Evolutionary conservation across 2,888 invertebrate genomes (phyloP), one percentile per base, ranked within the genome.

Genomic region (Drosophila kambysellisi): DNA sequence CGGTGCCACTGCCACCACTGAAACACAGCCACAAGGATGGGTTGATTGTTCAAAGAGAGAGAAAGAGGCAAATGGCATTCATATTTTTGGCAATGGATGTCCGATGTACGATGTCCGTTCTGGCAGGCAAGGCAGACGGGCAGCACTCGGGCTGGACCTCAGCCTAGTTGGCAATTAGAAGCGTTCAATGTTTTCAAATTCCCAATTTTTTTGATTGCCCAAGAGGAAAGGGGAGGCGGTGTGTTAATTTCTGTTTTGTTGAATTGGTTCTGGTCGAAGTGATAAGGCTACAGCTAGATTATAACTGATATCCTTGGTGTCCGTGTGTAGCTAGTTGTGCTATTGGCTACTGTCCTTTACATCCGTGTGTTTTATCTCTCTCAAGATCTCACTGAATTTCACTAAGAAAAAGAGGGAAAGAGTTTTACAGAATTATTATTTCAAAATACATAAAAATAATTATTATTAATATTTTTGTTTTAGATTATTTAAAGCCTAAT

Each of bases 201-300:
- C 74, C 80, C 79, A 79, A 87, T 87, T 87, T 88, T 83, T 81
- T 82, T 85, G 82, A 89, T 85, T 88, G 87, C 79, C 81, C 82
- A 71, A 71, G 62, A 78, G 81, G 75, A 72, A 32, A n/a, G 11
- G 29, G 56, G 37, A 15, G 29, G 20, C 25, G 46, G 52, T 50
- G 48, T 57, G 54, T 67, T 76, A 41, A 57, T 63, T 71, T 59
- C 39, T 50, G 52, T 30, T 48, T 50, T 48, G 50, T 20, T 59
- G 64, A 67, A 70, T 70, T 70, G 78, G 61, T 77, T 61, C 32
- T 50, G 56, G 29, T 52, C 39, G 41, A 32, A 62, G 62, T 59
- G 74, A 77, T 74, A 70, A 65, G 61, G 50, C 43, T 25, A 11
- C 53, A 39, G 41, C 25, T 54, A 39, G 54, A 61, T 65, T 58